Conservation (phyloP, 2,888 invertebrate genomes). For the Ditylenchus weischeri region DNA sequence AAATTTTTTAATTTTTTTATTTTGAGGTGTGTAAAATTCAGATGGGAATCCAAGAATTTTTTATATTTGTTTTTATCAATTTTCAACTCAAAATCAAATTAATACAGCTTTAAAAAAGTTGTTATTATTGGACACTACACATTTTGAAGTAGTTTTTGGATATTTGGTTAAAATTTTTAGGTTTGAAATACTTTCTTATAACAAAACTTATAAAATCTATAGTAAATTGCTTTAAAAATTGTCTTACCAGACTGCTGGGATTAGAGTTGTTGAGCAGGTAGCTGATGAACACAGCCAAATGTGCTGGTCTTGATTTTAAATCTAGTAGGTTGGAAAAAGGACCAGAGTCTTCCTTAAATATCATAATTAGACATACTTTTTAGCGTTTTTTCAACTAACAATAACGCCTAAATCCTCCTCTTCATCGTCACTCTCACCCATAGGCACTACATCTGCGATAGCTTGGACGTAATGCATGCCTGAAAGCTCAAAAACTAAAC, state of each 20-base stretch:
- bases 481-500: slow-evolving; percentile 29
- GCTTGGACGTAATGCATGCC: slow-evolving; percentile 38
- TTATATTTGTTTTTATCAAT: too few relatives aligned
- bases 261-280: slow-evolving; percentile 80
- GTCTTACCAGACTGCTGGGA: slow-evolving; percentile 71
- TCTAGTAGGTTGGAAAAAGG: slow-evolving; percentile 81
- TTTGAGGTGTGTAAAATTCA: too few relatives aligned
- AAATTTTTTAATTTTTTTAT: too few relatives aligned
- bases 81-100: too few relatives aligned
- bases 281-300: slow-evolving; percentile 90
- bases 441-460: slow-evolving; percentile 34
- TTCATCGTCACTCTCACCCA: slow-evolving; percentile 41
- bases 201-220: too few relatives aligned
- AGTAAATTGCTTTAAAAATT: slow-evolving; percentile 48
- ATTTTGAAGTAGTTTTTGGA: too few relatives aligned
- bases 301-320: slow-evolving; percentile 79
- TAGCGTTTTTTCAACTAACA: background rate
- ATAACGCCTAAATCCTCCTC: slow-evolving; percentile 31
- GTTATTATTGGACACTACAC: background rate
- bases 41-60: too few relatives aligned
- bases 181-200: too few relatives aligned
- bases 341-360: slow-evolving; percentile 72
- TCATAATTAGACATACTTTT: background rate
- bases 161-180: too few relatives aligned
- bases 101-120: background rate